Percentiles rank a stretch among this genome's conserved stretches.
Conservation (phyloP, 2,797 vertebrate genomes). For the Botia kubotai region DNA sequence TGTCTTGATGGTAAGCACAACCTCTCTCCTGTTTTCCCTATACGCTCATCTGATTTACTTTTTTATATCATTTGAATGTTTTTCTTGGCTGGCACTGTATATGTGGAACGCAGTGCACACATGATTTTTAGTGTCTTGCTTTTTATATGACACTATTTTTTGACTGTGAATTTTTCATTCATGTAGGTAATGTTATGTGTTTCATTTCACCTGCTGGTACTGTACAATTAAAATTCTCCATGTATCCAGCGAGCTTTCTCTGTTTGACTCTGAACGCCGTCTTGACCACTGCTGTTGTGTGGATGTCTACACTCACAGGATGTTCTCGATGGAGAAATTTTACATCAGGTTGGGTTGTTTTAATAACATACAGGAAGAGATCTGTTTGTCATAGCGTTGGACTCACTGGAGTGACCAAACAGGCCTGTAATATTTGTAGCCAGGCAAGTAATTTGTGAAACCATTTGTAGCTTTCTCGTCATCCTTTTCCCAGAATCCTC, state of each 20-base stretch:
- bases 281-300: not conserved
- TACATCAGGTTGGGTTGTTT: constrained; percentile 36
- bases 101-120: too few relatives aligned
- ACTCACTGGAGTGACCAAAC: too few relatives aligned
- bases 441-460: too few relatives aligned
- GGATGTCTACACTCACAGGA: not conserved
- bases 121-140: too few relatives aligned
- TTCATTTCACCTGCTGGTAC: not conserved
- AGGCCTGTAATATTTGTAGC: not conserved
- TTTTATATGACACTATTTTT: not conserved
- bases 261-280: constrained; percentile 8
- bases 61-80: not conserved
- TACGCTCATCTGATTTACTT: not conserved
- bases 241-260: not conserved
- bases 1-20: constrained; percentile 17
- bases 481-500: constrained; percentile 43
- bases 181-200: not conserved
- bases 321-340: constrained; percentile 18
- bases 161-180: not conserved
- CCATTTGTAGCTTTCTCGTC: too few relatives aligned
- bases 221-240: not conserved
- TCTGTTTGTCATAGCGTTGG: not conserved
- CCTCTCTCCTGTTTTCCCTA: not conserved
- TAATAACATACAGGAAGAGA: not conserved
- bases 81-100: not conserved